Evolutionary conservation across 2,888 invertebrate genomes (phyloP), one percentile per base, ranked within the genome.

Genomic region (Dromius quadrimaculatus): DNA sequence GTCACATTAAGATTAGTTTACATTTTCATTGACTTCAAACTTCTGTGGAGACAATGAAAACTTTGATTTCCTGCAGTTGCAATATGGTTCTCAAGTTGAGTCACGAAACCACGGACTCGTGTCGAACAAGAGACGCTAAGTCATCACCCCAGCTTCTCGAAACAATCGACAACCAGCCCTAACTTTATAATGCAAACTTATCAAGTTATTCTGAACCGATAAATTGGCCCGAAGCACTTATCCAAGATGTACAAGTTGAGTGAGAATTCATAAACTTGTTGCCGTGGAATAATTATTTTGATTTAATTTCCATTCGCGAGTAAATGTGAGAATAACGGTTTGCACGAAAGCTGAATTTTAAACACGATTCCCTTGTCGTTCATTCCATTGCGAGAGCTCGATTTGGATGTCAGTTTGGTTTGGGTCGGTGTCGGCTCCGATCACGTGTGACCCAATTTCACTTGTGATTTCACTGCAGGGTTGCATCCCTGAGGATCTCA

Each of bases 181-280:
- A 78, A 79, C 79, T 79, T 78, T 76, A 79, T 79, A 80, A 80
- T 79, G 78, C 79, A 79, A 79, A 78, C 78, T 79, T 78, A 79
- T 78, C 77, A 77, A 77, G 74, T 76, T 74, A 74, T 73, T 75
- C 73, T 75, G 74, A 75, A 76, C 75, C 76, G 74, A 77, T 71
- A 71, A 71, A 71, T 73, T 71, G 38, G 71, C 64, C 50, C 23
- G 36, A 57, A 43, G 71, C 63, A 17, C 36, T 54, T 38, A 64
- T 62, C 69, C 50, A 73, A 54, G 71, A 71, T 50, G 43, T 63
- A 66, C 36, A 64, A 72, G 71, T 63, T 71, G 9, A 47, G 71
- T 72, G 68, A 70, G 61, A 59, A 61, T 66, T 59, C 69, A 61
- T 69, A 69, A 69, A 69, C 69, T 69, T 69, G 69, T 69, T 69